Percentiles rank a stretch among this genome's conserved stretches.
These are phyloP conservation scores for Vimba vimba DNA, from an alignment of 2,113 vertebrate species.

Conservation along the genomic window DNA sequence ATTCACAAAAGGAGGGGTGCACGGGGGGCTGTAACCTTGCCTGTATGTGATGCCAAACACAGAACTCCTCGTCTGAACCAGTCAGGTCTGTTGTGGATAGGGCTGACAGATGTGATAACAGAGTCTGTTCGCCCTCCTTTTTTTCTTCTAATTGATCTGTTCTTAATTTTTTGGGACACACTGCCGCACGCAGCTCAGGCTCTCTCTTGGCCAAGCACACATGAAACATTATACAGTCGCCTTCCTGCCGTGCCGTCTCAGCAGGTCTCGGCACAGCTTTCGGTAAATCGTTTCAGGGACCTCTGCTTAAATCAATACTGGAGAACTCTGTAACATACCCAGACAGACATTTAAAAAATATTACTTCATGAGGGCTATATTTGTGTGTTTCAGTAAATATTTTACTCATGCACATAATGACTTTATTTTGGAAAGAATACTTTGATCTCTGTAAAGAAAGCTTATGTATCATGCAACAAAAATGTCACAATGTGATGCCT, in stretches of 20 bases:
- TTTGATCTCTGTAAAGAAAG: not conserved
- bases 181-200: slow-evolving; percentile 49
- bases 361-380: not conserved
- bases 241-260: slow-evolving; percentile 63
- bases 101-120: slow-evolving; percentile 62
- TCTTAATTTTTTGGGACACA: slow-evolving; percentile 54
- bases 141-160: slow-evolving; percentile 66
- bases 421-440: not conserved
- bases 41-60: slow-evolving; percentile 58
- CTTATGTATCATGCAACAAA: not conserved
- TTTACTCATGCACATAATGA: not conserved
- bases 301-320: slow-evolving; percentile 67
- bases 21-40: slow-evolving; percentile 46
- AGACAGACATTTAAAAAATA: not conserved
- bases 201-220: slow-evolving; percentile 54
- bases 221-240: slow-evolving; percentile 63
- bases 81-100: slow-evolving; percentile 51
- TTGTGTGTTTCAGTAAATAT: not conserved
- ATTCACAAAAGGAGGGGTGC: slow-evolving; percentile 53
- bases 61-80: slow-evolving; percentile 16
- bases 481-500: slow-evolving; percentile 9
- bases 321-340: slow-evolving; percentile 51
- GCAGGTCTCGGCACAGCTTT: slow-evolving; percentile 64
- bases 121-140: slow-evolving; percentile 5
- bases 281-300: slow-evolving; percentile 62